Base-by-base conservation (phyloP, 2,113 vertebrate genomes). In the Ptychochromis oligacanthus region DNA sequence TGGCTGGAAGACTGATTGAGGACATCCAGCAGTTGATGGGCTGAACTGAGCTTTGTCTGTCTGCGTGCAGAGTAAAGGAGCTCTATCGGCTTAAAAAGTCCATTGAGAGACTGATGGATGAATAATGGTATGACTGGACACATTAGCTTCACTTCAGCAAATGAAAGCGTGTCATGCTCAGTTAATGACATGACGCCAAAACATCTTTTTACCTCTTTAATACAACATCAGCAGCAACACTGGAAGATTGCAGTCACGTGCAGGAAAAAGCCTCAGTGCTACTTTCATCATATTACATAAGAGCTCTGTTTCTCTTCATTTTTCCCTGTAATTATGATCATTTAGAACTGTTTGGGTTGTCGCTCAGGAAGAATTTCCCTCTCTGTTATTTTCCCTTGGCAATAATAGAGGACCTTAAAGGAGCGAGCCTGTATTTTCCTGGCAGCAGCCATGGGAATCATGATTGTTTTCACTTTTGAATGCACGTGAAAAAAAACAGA, bases 401-500 rank as follows among this genome's bases (percentile, higher is more conserved):
- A 91, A 80, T 87, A 78, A 87, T 5, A 81, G 80, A 67, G 81
- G 77, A 59, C 28, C 65, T 81, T 82, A 10, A 80, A 82, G 79
- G 81, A n/a, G n/a, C n/a, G n/a, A 87, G 84, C 20, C 85, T 86
- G 76, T 75, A 82, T 87, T 93, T 94, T 94, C 91, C 90, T 89
- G 88, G 91, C 92, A 85, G 55, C n/a, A 77, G 46, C 15, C 59
- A 83, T 80, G 83, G 80, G 81, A 92, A 90, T 60, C 60, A 0
- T 26, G 26, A 83, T 83, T 85, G 87, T 84, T 79, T 74, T 13
- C 62, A 76, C 65, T 79, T 76, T 49, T 78, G 8, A 52, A 54
- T 11, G 57, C 75, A 77, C 64, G 80, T 55, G 76, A 54, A 80
- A 49, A 80, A 49, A 56, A 85, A 76, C 18, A 67, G 2, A 28